Conservation (phyloP, 2,888 invertebrate species). For the Lissocephala sabroskyi region DNA sequence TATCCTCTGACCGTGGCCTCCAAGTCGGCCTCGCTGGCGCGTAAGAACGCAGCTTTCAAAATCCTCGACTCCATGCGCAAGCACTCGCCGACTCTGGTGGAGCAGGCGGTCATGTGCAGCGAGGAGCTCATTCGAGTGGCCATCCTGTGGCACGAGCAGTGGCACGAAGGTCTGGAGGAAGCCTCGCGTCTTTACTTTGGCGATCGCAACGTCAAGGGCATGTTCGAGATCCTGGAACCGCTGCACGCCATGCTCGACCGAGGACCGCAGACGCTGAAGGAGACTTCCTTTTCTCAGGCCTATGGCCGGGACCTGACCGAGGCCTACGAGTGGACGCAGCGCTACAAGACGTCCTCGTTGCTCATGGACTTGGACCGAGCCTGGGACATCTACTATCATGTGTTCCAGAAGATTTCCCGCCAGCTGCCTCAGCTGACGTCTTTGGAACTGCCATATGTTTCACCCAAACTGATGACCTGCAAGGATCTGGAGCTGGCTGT, state of each 20-base stretch:
- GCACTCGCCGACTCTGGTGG: constrained; percentile 91
- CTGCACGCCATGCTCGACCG: constrained; percentile 94
- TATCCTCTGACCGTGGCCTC: constrained; percentile 98
- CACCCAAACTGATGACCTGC: constrained; percentile 90
- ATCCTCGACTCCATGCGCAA: constrained; percentile 97
- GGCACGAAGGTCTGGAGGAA: constrained; percentile 98
- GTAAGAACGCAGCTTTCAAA: constrained; percentile 93
- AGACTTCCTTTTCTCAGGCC: constrained; percentile 96
- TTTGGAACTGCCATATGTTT: constrained; percentile 94
- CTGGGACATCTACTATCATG: constrained; percentile 99
- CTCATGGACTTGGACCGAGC: constrained; percentile 96
- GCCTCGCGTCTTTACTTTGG: constrained; percentile 96
- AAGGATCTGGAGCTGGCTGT: constrained; percentile 96
- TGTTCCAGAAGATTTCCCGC: constrained; percentile 95
- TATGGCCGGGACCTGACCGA: constrained; percentile 95
- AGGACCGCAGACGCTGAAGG: constrained; percentile 96
- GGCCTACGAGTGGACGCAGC: constrained; percentile 95
- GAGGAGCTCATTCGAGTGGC: constrained; percentile 98
- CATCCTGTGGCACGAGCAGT: constrained; percentile 99
- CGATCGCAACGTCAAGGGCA: constrained; percentile 94
- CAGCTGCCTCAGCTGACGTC: constrained; percentile 94
- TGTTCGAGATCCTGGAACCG: constrained; percentile 96
- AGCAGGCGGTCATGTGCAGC: constrained; percentile 96
- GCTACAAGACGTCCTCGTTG: constrained; percentile 88
- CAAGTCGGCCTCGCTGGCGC: constrained; percentile 89